Conservation (phyloP, 2,797 vertebrate genomes). For the Linurgus olivaceus region DNA sequence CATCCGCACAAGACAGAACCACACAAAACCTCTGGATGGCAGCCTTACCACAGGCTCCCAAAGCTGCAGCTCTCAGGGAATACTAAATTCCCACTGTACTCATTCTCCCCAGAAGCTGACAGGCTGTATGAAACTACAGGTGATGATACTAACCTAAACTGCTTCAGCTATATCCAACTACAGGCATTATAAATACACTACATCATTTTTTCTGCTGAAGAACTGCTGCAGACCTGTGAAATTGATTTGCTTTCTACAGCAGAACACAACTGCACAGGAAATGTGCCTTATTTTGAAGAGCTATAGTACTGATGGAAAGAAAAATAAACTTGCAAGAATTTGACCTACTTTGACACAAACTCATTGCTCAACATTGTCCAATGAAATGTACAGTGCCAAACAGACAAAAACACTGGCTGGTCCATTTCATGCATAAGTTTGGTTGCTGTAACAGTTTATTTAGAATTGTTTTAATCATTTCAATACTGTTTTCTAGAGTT, state of each 20-base stretch:
- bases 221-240: not conserved
- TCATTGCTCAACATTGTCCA: not conserved
- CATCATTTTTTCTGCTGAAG: not conserved
- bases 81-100: not conserved
- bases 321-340: not conserved
- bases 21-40: constrained; percentile 9
- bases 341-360: not conserved
- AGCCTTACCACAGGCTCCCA: not conserved
- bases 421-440: not conserved
- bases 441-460: not conserved
- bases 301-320: not conserved
- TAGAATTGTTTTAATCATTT: not conserved
- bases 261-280: not conserved
- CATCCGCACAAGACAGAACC: rapidly evolving
- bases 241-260: not conserved
- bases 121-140: not conserved
- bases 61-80: rapidly evolving
- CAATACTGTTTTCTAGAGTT: not conserved
- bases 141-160: not conserved
- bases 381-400: not conserved
- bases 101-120: not conserved
- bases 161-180: not conserved
- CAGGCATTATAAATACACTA: not conserved
- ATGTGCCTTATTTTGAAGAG: not conserved
- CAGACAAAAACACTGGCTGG: not conserved